Base-by-base conservation (phyloP, 2,113 vertebrate genomes). In the Chaetodon trifascialis region DNA sequence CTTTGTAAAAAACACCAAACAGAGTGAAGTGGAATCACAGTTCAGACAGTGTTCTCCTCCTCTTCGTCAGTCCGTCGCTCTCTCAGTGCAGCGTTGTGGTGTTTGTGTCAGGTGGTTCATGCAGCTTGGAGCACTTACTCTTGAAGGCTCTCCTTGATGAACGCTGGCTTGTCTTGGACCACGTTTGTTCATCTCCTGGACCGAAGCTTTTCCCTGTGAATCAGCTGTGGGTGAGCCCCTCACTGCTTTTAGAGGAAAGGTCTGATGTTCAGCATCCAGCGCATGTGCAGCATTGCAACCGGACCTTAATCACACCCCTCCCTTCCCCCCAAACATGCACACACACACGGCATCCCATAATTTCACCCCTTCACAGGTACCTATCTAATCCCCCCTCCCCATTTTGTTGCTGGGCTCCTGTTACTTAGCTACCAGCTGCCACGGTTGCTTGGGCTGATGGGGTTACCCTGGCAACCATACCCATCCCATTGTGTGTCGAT, bases 341-440 rank as follows among this genome's bases (percentile, higher is more conserved):
- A 68, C 14, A 64, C 60, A 76, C 51, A 36, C 66, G 15, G 38
- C 59, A 70, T 40, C 73, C 55, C 54, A 63, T 74, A 77, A 82
- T 90, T 64, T 72, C 52, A 36, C 80, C 72, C 62, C 55, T 83
- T 82, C 79, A 62, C 51, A 88, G 73, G 80, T 90, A 80, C 55
- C 78, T 83, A 60, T 88, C 23, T 74, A 86, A 80, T 70, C 82
- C 84, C 87, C 73, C 82, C 81, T 86, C 54, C 76, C 54, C 84
- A 65, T 84, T 91, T 86, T 91, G 90, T 91, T 81, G 60, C 78
- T 5, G 51, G 63, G 78, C 69, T 90, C 77, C 82, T 93, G 92
- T 94, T 91, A 88, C 93, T 94, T 93, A 92, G 93, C 80, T 93
- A 93, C 92, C 80, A 86, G 86, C 89, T 90, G 79, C 86, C 77